phyloP scores from a whole-genome alignment of 1,140 invertebrate genomes.

The Melanaphis sacchari region DNA sequence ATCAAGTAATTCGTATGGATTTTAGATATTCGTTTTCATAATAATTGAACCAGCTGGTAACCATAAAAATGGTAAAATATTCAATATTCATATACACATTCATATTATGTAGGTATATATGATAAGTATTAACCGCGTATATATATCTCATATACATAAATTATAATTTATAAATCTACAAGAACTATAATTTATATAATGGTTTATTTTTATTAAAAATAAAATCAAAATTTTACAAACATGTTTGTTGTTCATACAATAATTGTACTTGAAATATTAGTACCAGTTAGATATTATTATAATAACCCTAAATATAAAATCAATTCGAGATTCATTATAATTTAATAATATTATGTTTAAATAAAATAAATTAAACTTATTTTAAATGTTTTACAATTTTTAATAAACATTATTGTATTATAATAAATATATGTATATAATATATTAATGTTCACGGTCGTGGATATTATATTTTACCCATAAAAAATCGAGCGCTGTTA shows the following conservation, averaged over 20 bases:
- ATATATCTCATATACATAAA: neutral
- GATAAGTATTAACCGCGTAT: neutral
- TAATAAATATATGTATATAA: neutral
- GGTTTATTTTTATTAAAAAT: constrained; percentile 5
- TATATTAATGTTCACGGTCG: neutral
- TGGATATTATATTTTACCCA: neutral
- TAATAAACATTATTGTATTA: neutral
- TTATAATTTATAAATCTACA: neutral
- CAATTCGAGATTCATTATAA: neutral
- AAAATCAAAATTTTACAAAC: neutral
- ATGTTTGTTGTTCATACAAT: neutral
- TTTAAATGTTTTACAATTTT: neutral
- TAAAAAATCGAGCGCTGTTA: neutral
- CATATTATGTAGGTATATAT: neutral
- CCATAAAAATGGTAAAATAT: constrained; percentile 9
- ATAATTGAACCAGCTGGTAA: constrained; percentile 3
- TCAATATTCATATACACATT: neutral
- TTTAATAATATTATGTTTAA: neutral
- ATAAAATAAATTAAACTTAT: neutral
- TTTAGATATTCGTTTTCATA: neutral
- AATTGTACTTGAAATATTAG: neutral
- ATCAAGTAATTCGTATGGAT: neutral
- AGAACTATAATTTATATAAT: neutral
- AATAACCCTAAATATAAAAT: neutral
- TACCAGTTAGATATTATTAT: neutral